Conservation (phyloP, 2,113 vertebrate genomes). For the Neogobius melanostomus region DNA sequence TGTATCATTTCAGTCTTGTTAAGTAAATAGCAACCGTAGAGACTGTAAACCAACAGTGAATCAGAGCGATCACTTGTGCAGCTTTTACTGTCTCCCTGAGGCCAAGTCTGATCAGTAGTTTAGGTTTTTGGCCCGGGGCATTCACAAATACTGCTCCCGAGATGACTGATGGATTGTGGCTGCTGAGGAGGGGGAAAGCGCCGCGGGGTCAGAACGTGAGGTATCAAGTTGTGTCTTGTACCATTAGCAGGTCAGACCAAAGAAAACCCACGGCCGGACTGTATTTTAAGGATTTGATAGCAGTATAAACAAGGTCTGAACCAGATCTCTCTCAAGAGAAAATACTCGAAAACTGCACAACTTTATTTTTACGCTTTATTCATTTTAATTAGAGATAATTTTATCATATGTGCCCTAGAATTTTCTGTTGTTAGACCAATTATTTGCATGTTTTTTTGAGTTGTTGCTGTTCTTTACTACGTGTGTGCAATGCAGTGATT, state of each 20-base stretch:
- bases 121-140: conserved; percentile 20
- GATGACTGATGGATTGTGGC: conserved; percentile 43
- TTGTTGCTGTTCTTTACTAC: too few species aligned
- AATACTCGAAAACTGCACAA: too few species aligned
- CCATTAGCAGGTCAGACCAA: neutral
- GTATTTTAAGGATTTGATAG: too few species aligned
- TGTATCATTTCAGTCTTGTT: neutral
- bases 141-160: conserved; percentile 33
- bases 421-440: too few species aligned
- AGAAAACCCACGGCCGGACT: neutral
- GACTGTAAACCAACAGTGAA: neutral
- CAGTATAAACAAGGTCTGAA: too few species aligned
- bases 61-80: conserved; percentile 3
- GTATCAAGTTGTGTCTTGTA: conserved; percentile 9
- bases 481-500: too few species aligned
- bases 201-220: neutral
- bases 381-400: too few species aligned
- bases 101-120: conserved; percentile 9
- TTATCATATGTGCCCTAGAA: too few species aligned
- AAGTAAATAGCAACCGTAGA: neutral
- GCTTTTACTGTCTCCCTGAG: neutral
- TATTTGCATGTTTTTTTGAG: too few species aligned
- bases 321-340: too few species aligned
- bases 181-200: conserved; percentile 30
- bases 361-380: too few species aligned